Evolutionary conservation across 2,797 vertebrate genomes (phyloP).

Genomic region (Trachops cirrhosus): DNA sequence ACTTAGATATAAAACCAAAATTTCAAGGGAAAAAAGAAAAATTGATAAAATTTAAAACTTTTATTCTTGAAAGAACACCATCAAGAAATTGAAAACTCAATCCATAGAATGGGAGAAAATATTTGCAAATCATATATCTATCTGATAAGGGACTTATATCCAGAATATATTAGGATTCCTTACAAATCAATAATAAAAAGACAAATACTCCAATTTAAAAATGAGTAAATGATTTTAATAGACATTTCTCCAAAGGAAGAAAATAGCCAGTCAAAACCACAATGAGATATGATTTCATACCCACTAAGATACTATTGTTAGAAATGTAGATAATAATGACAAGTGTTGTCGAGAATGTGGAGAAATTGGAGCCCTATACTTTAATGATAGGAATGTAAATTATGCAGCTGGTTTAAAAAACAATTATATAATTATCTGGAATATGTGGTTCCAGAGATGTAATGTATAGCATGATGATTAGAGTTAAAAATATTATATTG

Average conservation of each 20-base stretch:
- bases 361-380: not conserved
- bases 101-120: not conserved
- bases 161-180: not conserved
- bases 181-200: not conserved
- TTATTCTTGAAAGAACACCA: not conserved
- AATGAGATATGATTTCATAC: not conserved
- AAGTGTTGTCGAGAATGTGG: not conserved
- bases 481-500: not conserved
- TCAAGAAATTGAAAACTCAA: not conserved
- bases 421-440: not conserved
- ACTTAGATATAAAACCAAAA: not conserved
- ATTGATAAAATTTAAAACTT: not conserved
- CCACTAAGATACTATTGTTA: not conserved
- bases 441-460: not conserved
- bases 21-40: not conserved
- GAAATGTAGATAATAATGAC: slow-evolving; percentile 1
- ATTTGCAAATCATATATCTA: not conserved
- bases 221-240: not conserved
- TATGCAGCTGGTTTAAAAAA: not conserved
- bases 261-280: not conserved
- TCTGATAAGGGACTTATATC: not conserved
- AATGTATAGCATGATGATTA: not conserved
- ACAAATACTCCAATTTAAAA: not conserved
- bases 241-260: not conserved
- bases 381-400: not conserved